Percentiles rank a stretch among this genome's conserved stretches.
Evolutionary conservation across 2,888 invertebrate genomes (phyloP).

Genomic region (Leptinotarsa haldemani): DNA sequence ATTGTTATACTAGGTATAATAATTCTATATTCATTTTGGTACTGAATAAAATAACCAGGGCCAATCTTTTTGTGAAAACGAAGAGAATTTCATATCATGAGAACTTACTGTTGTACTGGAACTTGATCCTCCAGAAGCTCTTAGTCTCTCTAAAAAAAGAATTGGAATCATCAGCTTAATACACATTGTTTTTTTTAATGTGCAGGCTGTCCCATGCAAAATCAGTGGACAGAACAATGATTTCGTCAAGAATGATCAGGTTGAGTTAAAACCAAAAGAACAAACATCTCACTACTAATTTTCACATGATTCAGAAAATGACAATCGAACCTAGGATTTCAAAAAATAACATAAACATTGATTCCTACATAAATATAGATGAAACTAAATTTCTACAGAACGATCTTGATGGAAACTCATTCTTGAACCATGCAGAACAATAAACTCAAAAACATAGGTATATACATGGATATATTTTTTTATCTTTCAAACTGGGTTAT

Average conservation of each 20-base stretch:
- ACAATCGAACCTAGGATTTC: neutral
- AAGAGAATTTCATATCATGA: too few species aligned
- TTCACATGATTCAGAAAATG: neutral
- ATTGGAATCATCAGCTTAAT: conserved; percentile 27
- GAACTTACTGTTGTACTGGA: conserved; percentile 67
- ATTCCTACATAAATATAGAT: neutral
- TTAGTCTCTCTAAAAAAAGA: conserved; percentile 70
- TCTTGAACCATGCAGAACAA: conserved; percentile 4
- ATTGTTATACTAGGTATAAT: too few species aligned
- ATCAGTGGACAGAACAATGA: conserved; percentile 11
- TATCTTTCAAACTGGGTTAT: conserved; percentile 4
- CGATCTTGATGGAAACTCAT: neutral
- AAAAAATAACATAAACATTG: neutral
- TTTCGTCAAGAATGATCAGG: neutral
- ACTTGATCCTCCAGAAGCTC: conserved; percentile 70
- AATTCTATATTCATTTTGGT: too few species aligned
- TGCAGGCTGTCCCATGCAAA: neutral
- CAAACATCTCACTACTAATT: conserved; percentile 8
- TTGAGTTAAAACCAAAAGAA: neutral
- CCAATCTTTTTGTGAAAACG: too few species aligned
- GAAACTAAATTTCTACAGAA: neutral
- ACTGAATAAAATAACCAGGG: too few species aligned
- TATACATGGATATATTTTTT: neutral
- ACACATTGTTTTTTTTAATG: neutral
- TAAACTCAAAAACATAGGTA: neutral